Evolutionary conservation across 2,797 vertebrate species (phyloP).

Genomic region (Pseudochaenichthys georgianus): DNA sequence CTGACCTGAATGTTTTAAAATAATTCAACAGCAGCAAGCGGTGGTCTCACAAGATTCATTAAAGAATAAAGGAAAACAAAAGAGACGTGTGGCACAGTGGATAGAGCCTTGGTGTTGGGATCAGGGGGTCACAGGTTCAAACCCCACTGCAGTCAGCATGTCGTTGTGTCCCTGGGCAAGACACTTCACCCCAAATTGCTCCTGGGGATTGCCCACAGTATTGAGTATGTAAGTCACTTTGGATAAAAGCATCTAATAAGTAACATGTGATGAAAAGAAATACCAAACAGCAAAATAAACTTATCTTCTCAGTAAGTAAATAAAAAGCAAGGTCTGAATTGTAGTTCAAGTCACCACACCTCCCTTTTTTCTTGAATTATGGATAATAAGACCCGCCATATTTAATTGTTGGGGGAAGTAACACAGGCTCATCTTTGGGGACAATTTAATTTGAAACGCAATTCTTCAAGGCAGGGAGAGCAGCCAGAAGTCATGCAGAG

Average conservation of each 20-base stretch:
- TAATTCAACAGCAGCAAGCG: neutral
- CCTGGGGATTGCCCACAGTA: too few species aligned
- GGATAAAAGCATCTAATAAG: too few species aligned
- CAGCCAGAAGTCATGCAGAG: constrained; percentile 80
- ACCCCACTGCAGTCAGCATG: too few species aligned
- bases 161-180: too few species aligned
- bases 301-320: neutral
- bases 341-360: constrained; percentile 38
- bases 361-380: constrained; percentile 60
- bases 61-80: constrained; percentile 19
- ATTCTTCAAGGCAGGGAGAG: constrained; percentile 68
- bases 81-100: too few species aligned
- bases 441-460: constrained; percentile 80
- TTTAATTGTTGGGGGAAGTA: constrained; percentile 74
- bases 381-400: constrained; percentile 69
- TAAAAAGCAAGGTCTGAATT: constrained; percentile 29
- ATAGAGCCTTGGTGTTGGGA: too few species aligned
- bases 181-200: too few species aligned
- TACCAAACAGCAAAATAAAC: constrained; percentile 9
- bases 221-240: too few species aligned
- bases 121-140: too few species aligned
- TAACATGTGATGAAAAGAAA: neutral
- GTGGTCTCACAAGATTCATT: constrained; percentile 30
- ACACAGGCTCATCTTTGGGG: constrained; percentile 73
- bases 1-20: constrained; percentile 31